These are phyloP conservation scores for Mactromeris polynyma DNA, from an alignment of 2,888 invertebrate genomes.

Conservation along the genomic window DNA sequence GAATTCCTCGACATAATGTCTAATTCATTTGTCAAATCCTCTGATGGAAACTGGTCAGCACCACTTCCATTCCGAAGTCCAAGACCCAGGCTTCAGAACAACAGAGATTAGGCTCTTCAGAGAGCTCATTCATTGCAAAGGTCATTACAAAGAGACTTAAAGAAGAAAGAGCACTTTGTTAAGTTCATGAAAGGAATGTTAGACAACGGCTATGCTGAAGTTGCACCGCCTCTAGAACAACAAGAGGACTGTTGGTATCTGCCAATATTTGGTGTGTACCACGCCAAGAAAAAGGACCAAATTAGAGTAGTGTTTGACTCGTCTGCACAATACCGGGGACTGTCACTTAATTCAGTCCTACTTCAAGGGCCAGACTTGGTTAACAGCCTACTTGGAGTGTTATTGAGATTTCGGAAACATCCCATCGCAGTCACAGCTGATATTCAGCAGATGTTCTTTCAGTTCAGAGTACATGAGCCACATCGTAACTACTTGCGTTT, in stretches of 20 bases:
- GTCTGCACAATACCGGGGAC: constrained; percentile 25
- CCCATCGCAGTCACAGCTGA: constrained; percentile 58
- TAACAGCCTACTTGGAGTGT: constrained; percentile 58
- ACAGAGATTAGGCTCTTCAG: constrained; percentile 18
- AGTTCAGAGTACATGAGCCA: constrained; percentile 49
- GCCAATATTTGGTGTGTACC: constrained; percentile 45
- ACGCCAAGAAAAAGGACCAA: constrained; percentile 35
- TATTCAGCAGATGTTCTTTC: constrained; percentile 68
- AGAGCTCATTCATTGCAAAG: constrained; percentile 26
- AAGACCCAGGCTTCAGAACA: constrained; percentile 44
- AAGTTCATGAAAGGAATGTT: constrained; percentile 30
- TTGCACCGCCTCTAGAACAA: constrained; percentile 9
- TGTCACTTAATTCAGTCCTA: constrained; percentile 44
- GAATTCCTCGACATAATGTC: constrained; percentile 51
- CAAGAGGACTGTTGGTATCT: constrained; percentile 46
- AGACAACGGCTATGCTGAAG: constrained; percentile 33
- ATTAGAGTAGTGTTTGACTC: constrained; percentile 48
- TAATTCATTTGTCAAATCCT: constrained; percentile 14
- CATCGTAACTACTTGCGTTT: constrained; percentile 59
- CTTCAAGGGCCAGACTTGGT: constrained; percentile 64
- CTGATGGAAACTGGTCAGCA: constrained; percentile 42
- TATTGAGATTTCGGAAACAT: constrained; percentile 58
- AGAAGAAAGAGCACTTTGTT: constrained; percentile 41
- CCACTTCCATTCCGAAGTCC: constrained; percentile 44
- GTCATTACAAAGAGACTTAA: constrained; percentile 23